A percentile compares a stretch with the other conserved stretches of the same genome.
Conservation (phyloP, 1,140 invertebrate genomes). For the Temnothorax nylanderi region DNA sequence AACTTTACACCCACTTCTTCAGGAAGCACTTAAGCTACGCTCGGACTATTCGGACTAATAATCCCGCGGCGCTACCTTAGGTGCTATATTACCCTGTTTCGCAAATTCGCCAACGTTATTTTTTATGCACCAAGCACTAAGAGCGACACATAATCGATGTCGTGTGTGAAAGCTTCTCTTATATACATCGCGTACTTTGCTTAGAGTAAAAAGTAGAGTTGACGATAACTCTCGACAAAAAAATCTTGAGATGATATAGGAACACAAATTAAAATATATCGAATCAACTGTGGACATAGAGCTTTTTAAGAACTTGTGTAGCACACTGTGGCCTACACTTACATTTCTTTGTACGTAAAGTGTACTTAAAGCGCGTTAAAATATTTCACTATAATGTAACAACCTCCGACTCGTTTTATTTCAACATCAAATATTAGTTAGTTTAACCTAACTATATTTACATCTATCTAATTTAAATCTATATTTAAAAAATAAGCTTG, state of each 20-base stretch:
- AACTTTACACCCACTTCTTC: constrained; percentile 63
- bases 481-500: background rate
- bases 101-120: constrained; percentile 35
- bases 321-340: background rate
- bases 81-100: constrained; percentile 47
- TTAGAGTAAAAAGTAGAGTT: background rate
- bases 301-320: background rate
- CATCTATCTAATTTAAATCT: background rate
- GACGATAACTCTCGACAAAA: background rate
- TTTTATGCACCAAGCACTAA: constrained; percentile 3
- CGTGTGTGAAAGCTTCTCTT: constrained; percentile 9
- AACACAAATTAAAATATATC: constrained; percentile 12
- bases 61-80: constrained; percentile 36
- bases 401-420: background rate
- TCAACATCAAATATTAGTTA: background rate
- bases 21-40: constrained; percentile 57
- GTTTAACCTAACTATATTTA: background rate
- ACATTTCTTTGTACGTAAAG: background rate
- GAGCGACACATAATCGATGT: constrained; percentile 53
- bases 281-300: background rate
- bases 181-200: constrained; percentile 8
- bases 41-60: constrained; percentile 63
- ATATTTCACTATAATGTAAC: background rate
- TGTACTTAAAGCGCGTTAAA: background rate
- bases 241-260: background rate